Conservation (phyloP, 2,113 vertebrate species). For the Ginglymostoma cirratum region DNA sequence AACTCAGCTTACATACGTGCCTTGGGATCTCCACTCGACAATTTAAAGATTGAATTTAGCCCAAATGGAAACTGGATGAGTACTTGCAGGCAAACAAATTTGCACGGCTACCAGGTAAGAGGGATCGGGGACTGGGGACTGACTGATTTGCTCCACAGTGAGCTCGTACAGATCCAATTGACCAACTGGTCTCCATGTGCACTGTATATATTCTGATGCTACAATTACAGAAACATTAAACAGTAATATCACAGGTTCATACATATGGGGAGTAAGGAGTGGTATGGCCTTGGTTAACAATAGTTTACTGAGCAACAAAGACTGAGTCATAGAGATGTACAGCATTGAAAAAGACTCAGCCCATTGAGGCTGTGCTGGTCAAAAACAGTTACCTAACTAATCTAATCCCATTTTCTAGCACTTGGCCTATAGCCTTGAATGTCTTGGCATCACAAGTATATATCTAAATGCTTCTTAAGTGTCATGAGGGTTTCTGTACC, state of each 20-base stretch:
- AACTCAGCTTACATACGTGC: not conserved
- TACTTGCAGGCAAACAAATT: not conserved
- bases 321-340: too few species aligned
- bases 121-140: too few species aligned
- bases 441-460: too few species aligned
- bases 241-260: not conserved
- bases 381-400: too few species aligned
- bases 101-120: not conserved
- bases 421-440: too few species aligned
- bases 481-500: too few species aligned
- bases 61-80: not conserved
- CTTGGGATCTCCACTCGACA: not conserved
- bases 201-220: not conserved
- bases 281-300: not conserved
- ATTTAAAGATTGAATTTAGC: not conserved
- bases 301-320: not conserved
- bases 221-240: not conserved
- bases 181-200: not conserved
- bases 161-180: too few species aligned
- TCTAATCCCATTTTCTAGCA: too few species aligned
- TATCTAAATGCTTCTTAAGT: too few species aligned
- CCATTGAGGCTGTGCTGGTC: too few species aligned
- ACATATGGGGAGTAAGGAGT: not conserved
- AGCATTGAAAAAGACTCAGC: too few species aligned
- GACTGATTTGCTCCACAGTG: not conserved